A percentile compares a stretch with the other conserved stretches of the same genome.
Conservation (phyloP, 2,797 vertebrate species). For the Acipenser ruthenus region DNA sequence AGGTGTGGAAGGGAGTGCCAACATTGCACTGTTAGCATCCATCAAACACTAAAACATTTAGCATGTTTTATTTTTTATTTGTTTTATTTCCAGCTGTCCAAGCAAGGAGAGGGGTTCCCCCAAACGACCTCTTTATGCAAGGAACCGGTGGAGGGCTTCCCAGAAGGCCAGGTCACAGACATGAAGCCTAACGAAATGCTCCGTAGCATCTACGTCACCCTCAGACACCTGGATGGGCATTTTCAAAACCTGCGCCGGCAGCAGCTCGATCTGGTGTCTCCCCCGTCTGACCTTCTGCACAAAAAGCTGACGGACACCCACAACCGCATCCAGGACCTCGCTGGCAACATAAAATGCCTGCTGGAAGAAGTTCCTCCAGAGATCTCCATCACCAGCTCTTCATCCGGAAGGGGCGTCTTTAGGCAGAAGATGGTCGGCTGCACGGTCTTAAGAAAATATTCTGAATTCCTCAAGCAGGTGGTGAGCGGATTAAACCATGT, state of each 20-base stretch:
- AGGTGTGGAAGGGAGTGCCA: too few species aligned
- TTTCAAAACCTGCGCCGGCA: slow-evolving; percentile 12
- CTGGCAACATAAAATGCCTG: background rate
- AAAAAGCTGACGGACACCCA: background rate
- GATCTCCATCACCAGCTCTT: background rate
- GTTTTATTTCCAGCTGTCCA: background rate
- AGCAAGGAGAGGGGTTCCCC: background rate
- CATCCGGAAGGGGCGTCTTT: background rate
- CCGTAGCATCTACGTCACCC: slow-evolving; percentile 27
- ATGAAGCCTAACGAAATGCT: background rate
- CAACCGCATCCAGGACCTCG: background rate
- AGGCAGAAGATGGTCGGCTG: background rate
- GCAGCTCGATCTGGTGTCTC: background rate
- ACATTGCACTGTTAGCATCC: too few species aligned
- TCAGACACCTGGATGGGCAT: slow-evolving; percentile 14
- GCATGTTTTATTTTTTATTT: background rate
- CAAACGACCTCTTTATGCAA: background rate
- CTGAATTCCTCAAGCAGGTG: slow-evolving; percentile 1
- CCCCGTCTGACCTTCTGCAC: background rate
- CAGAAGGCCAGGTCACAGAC: slow-evolving; percentile 13
- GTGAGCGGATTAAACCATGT: background rate
- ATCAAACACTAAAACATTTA: too few species aligned
- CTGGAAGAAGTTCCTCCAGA: background rate
- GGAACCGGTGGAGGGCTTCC: background rate
- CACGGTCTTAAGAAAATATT: slow-evolving; percentile 1